Conservation (phyloP, 2,113 vertebrate genomes). For the Oncorhynchus keta region DNA sequence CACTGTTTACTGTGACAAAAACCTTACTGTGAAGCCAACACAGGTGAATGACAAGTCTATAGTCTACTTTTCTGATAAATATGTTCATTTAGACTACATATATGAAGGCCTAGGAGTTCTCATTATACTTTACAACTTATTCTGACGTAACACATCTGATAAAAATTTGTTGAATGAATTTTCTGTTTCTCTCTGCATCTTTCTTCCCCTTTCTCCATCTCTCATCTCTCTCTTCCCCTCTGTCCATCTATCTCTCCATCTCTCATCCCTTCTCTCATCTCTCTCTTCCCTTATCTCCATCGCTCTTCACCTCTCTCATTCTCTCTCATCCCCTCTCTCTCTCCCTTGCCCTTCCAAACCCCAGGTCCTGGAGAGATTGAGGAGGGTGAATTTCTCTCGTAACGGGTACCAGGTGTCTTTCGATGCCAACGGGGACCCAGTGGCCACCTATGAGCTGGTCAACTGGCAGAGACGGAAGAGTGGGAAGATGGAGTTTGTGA, state of each 20-base stretch:
- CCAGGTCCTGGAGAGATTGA: slow-evolving; percentile 60
- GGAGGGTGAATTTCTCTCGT: slow-evolving; percentile 52
- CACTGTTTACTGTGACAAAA: slow-evolving; percentile 45
- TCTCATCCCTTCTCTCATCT: too few relatives aligned
- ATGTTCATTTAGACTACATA: not conserved
- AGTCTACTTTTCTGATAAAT: too few relatives aligned
- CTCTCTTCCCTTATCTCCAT: not conserved
- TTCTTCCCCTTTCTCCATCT: not conserved
- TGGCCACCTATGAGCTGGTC: slow-evolving; percentile 64
- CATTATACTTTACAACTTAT: slow-evolving; percentile 9
- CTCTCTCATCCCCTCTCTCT: too few relatives aligned
- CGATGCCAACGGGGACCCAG: slow-evolving; percentile 66
- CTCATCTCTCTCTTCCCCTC: not conserved
- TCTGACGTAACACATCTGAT: too few relatives aligned
- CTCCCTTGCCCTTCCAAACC: not conserved
- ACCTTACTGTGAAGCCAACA: slow-evolving; percentile 29
- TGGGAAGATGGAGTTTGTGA: slow-evolving; percentile 49
- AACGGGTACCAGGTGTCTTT: slow-evolving; percentile 66
- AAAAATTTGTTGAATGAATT: too few relatives aligned
- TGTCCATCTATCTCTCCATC: too few relatives aligned
- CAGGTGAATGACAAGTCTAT: slow-evolving; percentile 45
- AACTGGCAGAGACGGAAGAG: slow-evolving; percentile 63
- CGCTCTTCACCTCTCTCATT: not conserved
- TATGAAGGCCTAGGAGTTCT: not conserved
- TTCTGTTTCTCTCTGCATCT: too few relatives aligned